Percentiles rank a stretch among this genome's conserved stretches.
phyloP scores from a whole-genome alignment of 1,140 invertebrate genomes.

The Orchestia grillus region DNA sequence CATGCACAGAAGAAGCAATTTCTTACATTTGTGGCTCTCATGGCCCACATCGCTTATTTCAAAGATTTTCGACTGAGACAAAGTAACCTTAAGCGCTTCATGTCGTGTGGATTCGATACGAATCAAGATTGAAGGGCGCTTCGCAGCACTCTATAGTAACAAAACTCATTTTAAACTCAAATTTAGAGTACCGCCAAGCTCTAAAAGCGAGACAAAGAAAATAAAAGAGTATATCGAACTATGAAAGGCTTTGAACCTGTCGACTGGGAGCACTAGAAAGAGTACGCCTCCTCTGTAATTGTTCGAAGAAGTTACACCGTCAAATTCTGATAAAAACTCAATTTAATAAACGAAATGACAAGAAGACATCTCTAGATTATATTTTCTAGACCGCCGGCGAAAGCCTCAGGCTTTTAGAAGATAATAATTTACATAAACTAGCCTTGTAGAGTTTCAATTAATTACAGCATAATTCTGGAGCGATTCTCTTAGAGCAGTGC shows the following conservation, averaged over 20 bases:
- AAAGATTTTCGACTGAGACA: too few relatives aligned
- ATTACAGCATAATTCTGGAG: slow-evolving; percentile 22
- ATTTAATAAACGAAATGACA: not conserved
- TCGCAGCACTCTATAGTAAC: too few relatives aligned
- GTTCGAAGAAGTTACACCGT: not conserved
- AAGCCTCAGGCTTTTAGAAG: not conserved
- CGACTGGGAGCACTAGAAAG: not conserved
- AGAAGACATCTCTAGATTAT: not conserved
- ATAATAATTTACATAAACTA: not conserved
- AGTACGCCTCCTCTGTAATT: not conserved
- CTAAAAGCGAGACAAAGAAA: too few relatives aligned
- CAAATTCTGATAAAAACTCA: not conserved
- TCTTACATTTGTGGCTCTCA: too few relatives aligned
- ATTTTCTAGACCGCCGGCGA: not conserved
- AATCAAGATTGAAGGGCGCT: too few relatives aligned
- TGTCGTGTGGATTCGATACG: too few relatives aligned
- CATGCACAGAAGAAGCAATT: too few relatives aligned
- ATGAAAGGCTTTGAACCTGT: not conserved
- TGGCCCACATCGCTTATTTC: too few relatives aligned
- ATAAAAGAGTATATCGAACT: too few relatives aligned
- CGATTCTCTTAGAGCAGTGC: slow-evolving; percentile 20
- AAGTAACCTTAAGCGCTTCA: too few relatives aligned
- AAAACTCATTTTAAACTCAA: too few relatives aligned
- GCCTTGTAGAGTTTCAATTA: not conserved
- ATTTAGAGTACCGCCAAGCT: too few relatives aligned